These are phyloP conservation scores for Tenodera sinensis DNA, from an alignment of 2,888 invertebrate species.

Conservation along the genomic window DNA sequence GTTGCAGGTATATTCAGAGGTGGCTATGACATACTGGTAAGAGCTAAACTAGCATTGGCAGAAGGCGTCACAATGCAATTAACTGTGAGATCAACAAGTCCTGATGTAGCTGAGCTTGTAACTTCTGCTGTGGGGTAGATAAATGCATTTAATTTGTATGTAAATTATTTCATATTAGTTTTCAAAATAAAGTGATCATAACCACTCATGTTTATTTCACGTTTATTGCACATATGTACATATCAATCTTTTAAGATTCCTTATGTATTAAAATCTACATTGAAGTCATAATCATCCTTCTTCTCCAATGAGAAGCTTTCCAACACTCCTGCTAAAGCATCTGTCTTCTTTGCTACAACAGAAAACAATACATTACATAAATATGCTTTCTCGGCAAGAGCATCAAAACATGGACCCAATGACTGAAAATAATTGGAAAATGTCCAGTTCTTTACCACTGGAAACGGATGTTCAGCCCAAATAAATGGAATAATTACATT, in stretches of 20 bases:
- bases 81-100: slow-evolving; percentile 80
- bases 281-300: slow-evolving; percentile 59
- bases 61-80: slow-evolving; percentile 91
- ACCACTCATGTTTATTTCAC: neutral
- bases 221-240: neutral
- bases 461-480: no score
- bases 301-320: slow-evolving; percentile 54
- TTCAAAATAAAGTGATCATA: neutral
- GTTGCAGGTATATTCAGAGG: slow-evolving; percentile 77
- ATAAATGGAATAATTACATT: no score
- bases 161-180: neutral
- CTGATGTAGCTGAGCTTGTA: slow-evolving; percentile 82
- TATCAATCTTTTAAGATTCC: neutral
- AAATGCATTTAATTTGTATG: neutral
- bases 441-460: no score
- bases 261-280: slow-evolving; percentile 48
- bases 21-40: slow-evolving; percentile 82
- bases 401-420: no score
- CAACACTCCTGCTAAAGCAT: slow-evolving; percentile 60
- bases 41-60: slow-evolving; percentile 72
- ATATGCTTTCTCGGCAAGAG: no score
- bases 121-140: slow-evolving; percentile 77
- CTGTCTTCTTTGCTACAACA: slow-evolving; percentile 57
- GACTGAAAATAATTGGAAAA: no score
- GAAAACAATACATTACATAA: slow-evolving; percentile 19